Evolutionary conservation across 2,888 invertebrate species (phyloP), one percentile per base, ranked within the genome.

Genomic region (Platerodrilus igneus): DNA sequence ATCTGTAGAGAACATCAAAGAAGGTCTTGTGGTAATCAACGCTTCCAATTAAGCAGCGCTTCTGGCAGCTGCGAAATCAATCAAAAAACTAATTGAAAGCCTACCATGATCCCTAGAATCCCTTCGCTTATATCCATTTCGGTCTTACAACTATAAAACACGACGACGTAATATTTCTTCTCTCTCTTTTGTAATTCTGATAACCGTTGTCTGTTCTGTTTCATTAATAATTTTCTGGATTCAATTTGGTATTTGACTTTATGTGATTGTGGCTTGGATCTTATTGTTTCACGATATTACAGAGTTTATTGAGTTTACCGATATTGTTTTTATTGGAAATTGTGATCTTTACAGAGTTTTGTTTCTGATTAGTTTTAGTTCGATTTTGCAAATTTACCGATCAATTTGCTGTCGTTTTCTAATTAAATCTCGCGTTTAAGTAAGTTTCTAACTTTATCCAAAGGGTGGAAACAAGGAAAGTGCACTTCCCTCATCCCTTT

Each of bases 51-150:
- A 67, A 66, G 61, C 60, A 58, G 55, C 60, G 60, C 63, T 61
- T 59, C 64, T 62, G 60, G 62, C 62, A 63, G 63, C 64, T 61
- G 61, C 62, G 59, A 63, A 65, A 65, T 66, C 65, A 66, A 67
- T 67, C 64, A 67, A 66, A 67, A 67, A 67, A 65, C 64, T 66
- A 67, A 67, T 67, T 67, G 66, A 67, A 67, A 65, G 64, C 64
- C 63, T 60, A 62, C 63, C 59, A 56, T 62, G 63, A 63, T 59
- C 62, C 61, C 58, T 55, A 52, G 58, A 64, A 63, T 63, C 63
- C 62, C 59, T 57, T 57, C 55, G 52, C 46, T 49, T 47, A 47
- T 45, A 37, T 26, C 34, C 46, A 42, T 50, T 48, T 50, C 48
- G 22, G 38, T 44, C 45, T 29, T 32, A 32, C 41, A 29, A 32